phyloP scores from a whole-genome alignment of 2,888 invertebrate species.

The Macrosoma leucophasiata region DNA sequence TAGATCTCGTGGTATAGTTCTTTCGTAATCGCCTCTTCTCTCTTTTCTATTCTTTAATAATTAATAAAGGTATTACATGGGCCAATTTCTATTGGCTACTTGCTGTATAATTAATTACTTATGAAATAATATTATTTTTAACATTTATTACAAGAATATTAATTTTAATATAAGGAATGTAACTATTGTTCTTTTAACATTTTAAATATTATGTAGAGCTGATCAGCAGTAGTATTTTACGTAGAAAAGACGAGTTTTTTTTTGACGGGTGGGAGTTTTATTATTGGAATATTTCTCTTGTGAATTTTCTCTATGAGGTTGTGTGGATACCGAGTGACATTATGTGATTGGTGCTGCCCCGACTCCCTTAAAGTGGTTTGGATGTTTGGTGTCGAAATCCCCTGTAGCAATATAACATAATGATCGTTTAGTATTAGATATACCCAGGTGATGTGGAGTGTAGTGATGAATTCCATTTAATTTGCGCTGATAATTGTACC shows the following conservation, averaged over 20 bases:
- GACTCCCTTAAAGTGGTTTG: slow-evolving; percentile 51
- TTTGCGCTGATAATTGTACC: slow-evolving; percentile 44
- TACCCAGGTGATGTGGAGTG: slow-evolving; percentile 47
- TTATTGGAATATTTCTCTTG: background rate
- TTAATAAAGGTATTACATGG: no score
- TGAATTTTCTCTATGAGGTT: slow-evolving; percentile 55
- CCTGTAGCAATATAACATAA: slow-evolving; percentile 51
- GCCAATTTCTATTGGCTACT: no score
- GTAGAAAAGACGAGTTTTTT: background rate
- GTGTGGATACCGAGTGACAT: slow-evolving; percentile 54
- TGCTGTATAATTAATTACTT: no score
- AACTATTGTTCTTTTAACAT: no score
- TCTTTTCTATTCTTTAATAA: no score
- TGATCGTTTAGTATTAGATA: slow-evolving; percentile 40
- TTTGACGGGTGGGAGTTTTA: background rate
- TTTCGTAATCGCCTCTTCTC: no score
- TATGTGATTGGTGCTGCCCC: slow-evolving; percentile 75
- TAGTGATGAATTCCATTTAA: slow-evolving; percentile 45
- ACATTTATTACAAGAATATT: no score
- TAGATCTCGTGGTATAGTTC: no score
- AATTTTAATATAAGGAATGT: no score
- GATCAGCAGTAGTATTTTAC: no score
- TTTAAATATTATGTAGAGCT: no score
- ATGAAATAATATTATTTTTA: no score
- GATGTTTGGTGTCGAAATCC: slow-evolving; percentile 57